Evolutionary conservation across 1,140 invertebrate genomes (phyloP).

Genomic region (Drosophila cardini): DNA sequence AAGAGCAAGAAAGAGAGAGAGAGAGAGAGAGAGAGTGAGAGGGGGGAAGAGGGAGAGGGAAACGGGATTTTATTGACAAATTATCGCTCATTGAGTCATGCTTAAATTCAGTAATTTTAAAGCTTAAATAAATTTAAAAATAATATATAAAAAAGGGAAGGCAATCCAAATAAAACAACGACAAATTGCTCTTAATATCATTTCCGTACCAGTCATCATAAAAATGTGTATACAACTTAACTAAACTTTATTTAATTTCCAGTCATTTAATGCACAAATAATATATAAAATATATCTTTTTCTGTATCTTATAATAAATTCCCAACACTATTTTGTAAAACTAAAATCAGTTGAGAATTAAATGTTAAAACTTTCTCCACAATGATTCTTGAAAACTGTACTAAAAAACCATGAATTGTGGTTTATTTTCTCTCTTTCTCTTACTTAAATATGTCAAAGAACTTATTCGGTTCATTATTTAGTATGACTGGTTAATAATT

Average conservation of each 20-base stretch:
- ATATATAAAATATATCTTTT: no score
- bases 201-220: constrained; percentile 1
- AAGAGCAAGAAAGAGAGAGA: constrained; percentile 4
- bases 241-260: no score
- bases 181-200: constrained; percentile 19
- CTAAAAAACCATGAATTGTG: neutral
- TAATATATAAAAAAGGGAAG: no score
- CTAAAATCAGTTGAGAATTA: constrained; percentile 7
- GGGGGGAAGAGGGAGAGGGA: neutral
- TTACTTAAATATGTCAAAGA: neutral
- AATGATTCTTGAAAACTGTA: constrained; percentile 6
- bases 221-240: neutral
- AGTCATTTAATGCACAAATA: no score
- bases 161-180: constrained; percentile 5
- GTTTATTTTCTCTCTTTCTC: neutral
- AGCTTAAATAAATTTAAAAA: constrained; percentile 7
- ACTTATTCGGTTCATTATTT: constrained; percentile 9
- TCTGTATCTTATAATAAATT: neutral
- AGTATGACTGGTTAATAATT: constrained; percentile 13
- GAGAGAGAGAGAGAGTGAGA: neutral
- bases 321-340: neutral
- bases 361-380: neutral
- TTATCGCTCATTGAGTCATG: constrained; percentile 28
- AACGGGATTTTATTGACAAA: constrained; percentile 18
- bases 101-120: constrained; percentile 6